phyloP scores from a whole-genome alignment of 2,888 invertebrate genomes.

The Nephrotoma appendiculata region DNA sequence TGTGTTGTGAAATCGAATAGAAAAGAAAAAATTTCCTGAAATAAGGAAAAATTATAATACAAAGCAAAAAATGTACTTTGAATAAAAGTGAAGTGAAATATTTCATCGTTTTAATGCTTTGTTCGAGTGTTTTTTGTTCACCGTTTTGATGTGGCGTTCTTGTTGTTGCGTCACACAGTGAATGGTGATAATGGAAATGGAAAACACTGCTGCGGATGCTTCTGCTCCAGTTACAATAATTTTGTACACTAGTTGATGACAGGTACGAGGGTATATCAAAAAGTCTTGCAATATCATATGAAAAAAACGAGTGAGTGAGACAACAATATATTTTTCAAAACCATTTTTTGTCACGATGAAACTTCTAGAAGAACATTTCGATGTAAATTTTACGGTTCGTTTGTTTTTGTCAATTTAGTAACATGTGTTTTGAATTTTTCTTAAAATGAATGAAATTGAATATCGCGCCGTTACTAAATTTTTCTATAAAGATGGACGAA shows the following conservation, averaged over 20 bases:
- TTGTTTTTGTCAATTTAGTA: no score
- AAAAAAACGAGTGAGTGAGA: no score
- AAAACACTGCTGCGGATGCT: neutral
- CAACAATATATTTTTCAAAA: no score
- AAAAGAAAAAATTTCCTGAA: neutral
- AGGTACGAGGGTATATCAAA: no score
- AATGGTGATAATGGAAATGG: neutral
- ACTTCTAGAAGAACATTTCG: no score
- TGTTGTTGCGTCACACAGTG: neutral
- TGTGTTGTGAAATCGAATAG: neutral
- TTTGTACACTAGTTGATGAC: neutral
- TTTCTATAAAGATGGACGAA: no score
- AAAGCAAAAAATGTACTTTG: neutral
- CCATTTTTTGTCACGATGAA: no score
- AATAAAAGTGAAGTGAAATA: neutral
- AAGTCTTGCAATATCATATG: no score
- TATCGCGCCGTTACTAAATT: no score
- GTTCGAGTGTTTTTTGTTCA: neutral
- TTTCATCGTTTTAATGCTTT: neutral
- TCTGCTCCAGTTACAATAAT: neutral
- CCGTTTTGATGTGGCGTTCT: neutral
- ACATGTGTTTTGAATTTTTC: no score
- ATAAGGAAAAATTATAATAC: neutral
- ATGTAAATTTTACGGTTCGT: no score
- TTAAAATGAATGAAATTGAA: no score